Base-by-base conservation (phyloP, 64 coral and sea anemone species). In the Cladopsammia gracilis region DNA sequence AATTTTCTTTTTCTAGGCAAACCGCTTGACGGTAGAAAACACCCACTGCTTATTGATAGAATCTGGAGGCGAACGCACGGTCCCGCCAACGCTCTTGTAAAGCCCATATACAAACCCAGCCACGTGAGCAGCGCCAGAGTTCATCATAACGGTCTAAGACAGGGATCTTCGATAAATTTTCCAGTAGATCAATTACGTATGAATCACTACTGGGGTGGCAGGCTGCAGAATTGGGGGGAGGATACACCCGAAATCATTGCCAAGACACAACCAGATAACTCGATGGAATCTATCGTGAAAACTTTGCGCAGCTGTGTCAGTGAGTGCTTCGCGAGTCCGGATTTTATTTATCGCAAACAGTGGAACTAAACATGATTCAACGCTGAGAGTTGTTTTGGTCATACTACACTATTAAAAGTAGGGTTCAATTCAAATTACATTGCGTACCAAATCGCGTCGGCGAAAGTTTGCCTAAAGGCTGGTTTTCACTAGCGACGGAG, bases 1-100 rank as follows among this genome's bases (percentile, higher is more conserved):
- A 97, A 97, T 73, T 97, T 80, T 23, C 75, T 90, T 7, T 97
- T 97, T 79, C 75, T 91, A 14, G 95, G 95, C 56, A 94, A 97
- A 91, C 95, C 95, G 13, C 59, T 97, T 3, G 74, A 87, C 43
- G 82, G 82, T 79, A 73, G 18, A 13, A 66, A 18, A 25, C 79
- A 93, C 6, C 88, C 88, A 2, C 24, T 93, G 7, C 67, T 97
- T 7, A 60, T 91, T 26, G 95, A 89, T 20, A 88, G 95, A 47
- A 52, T 97, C 9, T 81, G 69, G 58, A 82, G 95, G 13, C 59
- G 95, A 46, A 94, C 92, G 10, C 92, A 76, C 10, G 68, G 79
- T 18, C 73, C 88, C 0, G 89, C 82, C 8, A 97, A 97, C 57
- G 86, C 75, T 0, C 95, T 93, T 66, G 95, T 97, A 14, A 97